Percentiles rank a stretch among this genome's conserved stretches.
Evolutionary conservation across 2,113 vertebrate genomes (phyloP).

Genomic region (Toxotes jaculatrix): DNA sequence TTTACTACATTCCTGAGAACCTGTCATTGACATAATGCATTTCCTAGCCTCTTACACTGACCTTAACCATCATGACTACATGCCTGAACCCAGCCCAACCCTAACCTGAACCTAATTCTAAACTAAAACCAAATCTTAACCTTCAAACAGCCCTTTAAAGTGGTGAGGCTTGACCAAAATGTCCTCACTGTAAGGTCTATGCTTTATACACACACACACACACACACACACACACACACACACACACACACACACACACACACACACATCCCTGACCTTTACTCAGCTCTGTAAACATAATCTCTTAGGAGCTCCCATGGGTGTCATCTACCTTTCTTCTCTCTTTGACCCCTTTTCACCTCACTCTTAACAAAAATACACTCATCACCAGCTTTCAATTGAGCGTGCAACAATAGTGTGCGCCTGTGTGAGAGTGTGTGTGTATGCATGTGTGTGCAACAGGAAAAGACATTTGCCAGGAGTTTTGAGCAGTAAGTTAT

Average conservation of each 20-base stretch:
- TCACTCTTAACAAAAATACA: constrained; percentile 16
- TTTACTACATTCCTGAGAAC: too few species aligned
- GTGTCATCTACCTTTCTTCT: constrained; percentile 16
- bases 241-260: background rate
- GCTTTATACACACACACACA: background rate
- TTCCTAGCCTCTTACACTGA: background rate
- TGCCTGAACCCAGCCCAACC: too few species aligned
- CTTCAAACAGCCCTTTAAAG: too few species aligned
- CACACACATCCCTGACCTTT: constrained; percentile 13
- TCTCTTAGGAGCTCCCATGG: constrained; percentile 1
- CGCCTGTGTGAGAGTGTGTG: background rate
- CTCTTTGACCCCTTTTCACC: constrained; percentile 1
- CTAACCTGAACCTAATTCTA: too few species aligned
- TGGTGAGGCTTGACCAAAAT: too few species aligned
- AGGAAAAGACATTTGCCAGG: background rate
- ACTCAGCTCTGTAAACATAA: constrained; percentile 12
- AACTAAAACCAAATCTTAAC: too few species aligned
- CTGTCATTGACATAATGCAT: too few species aligned
- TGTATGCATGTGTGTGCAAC: background rate
- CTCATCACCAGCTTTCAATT: background rate
- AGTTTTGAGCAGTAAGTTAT: too few species aligned
- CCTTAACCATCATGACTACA: background rate
- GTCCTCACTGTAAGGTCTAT: too few species aligned
- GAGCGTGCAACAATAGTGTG: background rate
- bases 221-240: constrained; percentile 1